phyloP scores from a whole-genome alignment of 1,140 invertebrate species.

The Bombus waltoni region DNA sequence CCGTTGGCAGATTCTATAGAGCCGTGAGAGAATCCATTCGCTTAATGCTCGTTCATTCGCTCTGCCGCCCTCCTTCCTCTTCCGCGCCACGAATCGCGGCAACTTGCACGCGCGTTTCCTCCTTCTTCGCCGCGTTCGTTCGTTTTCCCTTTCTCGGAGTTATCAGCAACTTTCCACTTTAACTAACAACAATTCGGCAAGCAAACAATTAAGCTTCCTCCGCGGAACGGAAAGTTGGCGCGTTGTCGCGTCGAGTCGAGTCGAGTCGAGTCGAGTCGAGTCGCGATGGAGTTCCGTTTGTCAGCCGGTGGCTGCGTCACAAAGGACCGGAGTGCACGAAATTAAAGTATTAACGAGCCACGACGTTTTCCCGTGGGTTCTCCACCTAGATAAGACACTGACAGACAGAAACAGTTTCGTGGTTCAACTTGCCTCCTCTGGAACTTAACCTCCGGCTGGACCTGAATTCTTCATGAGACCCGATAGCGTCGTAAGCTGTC shows the following conservation, averaged over 20 bases:
- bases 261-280: too few species aligned
- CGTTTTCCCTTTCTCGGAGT: slow-evolving; percentile 61
- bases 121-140: not conserved
- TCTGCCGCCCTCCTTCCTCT: not conserved
- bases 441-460: not conserved
- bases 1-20: slow-evolving; percentile 23
- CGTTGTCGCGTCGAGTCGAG: not conserved
- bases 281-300: slow-evolving; percentile 40
- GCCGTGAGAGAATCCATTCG: slow-evolving; percentile 36
- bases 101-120: too few species aligned
- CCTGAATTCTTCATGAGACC: slow-evolving; percentile 69
- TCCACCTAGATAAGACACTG: slow-evolving; percentile 50
- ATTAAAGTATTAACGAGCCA: slow-evolving; percentile 68
- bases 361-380: slow-evolving; percentile 42
- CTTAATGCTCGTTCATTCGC: not conserved
- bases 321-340: slow-evolving; percentile 42
- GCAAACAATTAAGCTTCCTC: slow-evolving; percentile 78
- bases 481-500: slow-evolving; percentile 61
- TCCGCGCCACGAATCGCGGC: not conserved
- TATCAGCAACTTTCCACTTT: slow-evolving; percentile 81
- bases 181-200: slow-evolving; percentile 78
- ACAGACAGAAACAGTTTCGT: slow-evolving; percentile 58
- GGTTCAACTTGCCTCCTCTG: not conserved
- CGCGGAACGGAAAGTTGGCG: slow-evolving; percentile 64
- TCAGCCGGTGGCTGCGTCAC: slow-evolving; percentile 40